phyloP scores from a whole-genome alignment of 2,888 invertebrate genomes.

The Xanthia icteritia region DNA sequence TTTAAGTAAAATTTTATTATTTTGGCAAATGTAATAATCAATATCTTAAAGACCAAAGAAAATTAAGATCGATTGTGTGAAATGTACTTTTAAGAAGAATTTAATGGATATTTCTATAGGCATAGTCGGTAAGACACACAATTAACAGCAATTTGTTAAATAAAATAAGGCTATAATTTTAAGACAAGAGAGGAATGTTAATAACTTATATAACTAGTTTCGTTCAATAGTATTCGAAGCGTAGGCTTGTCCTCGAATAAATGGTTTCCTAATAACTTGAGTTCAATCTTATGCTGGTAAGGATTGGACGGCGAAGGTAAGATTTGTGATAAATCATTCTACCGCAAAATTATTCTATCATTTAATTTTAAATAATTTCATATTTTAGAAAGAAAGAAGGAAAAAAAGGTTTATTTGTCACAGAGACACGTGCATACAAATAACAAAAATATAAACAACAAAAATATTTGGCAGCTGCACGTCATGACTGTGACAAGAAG shows the following conservation, averaged over 20 bases:
- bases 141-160: constrained; percentile 20
- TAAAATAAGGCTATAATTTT: background rate
- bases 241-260: constrained; percentile 45
- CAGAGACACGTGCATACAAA: too few relatives aligned
- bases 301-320: constrained; percentile 5
- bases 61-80: too few relatives aligned
- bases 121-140: background rate
- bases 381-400: too few relatives aligned
- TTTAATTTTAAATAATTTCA: too few relatives aligned
- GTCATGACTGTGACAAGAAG: too few relatives aligned
- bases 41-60: too few relatives aligned
- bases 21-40: too few relatives aligned
- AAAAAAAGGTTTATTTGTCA: too few relatives aligned
- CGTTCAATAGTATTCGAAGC: constrained; percentile 27
- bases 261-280: constrained; percentile 34
- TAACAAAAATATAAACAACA: too few relatives aligned
- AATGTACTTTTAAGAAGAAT: too few relatives aligned
- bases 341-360: background rate
- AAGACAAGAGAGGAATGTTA: constrained; percentile 35
- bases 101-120: background rate
- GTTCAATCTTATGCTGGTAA: background rate
- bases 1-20: too few relatives aligned
- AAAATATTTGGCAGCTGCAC: too few relatives aligned
- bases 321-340: background rate
- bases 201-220: constrained; percentile 27